These are phyloP conservation scores for Austrofundulus limnaeus DNA, from an alignment of 2,113 vertebrate genomes.

Conservation along the genomic window DNA sequence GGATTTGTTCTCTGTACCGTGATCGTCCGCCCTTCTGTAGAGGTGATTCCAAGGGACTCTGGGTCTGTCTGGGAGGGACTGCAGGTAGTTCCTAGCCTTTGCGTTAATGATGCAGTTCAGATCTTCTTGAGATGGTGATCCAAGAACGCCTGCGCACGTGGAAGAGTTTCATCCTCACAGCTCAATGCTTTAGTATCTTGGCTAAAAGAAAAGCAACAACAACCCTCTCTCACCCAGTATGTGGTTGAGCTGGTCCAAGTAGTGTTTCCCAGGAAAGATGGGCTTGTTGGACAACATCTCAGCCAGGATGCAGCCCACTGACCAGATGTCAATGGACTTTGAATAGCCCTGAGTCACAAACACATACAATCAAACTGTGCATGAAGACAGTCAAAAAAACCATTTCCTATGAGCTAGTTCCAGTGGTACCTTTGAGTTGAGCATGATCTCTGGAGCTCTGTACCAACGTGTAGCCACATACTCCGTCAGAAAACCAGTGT, in stretches of 20 bases:
- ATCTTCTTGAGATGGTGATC: conserved; percentile 87
- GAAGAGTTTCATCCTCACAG: background rate
- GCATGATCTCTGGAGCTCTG: conserved; percentile 92
- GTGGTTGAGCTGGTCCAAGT: conserved; percentile 91
- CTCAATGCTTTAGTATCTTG: background rate
- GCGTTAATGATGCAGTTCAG: conserved; percentile 90
- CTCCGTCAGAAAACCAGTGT: conserved; percentile 90
- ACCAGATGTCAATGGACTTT: conserved; percentile 92
- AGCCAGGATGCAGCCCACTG: conserved; percentile 90
- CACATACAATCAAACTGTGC: background rate
- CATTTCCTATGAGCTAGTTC: no score
- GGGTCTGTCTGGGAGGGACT: conserved; percentile 84
- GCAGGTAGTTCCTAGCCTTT: conserved; percentile 89
- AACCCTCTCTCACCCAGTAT: conserved; percentile 80
- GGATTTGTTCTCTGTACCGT: conserved; percentile 71
- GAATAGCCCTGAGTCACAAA: conserved; percentile 84
- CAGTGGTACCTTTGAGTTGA: conserved; percentile 86
- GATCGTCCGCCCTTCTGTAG: conserved; percentile 81
- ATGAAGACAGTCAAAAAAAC: background rate
- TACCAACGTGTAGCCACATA: conserved; percentile 94
- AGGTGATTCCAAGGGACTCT: conserved; percentile 86
- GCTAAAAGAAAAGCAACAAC: background rate
- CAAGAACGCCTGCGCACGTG: conserved; percentile 79
- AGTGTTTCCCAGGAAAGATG: conserved; percentile 92
- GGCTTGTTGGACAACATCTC: conserved; percentile 91